Evolutionary conservation across 2,113 vertebrate species (phyloP), one percentile per base, ranked within the genome.

Genomic region (Zapornia atra): DNA sequence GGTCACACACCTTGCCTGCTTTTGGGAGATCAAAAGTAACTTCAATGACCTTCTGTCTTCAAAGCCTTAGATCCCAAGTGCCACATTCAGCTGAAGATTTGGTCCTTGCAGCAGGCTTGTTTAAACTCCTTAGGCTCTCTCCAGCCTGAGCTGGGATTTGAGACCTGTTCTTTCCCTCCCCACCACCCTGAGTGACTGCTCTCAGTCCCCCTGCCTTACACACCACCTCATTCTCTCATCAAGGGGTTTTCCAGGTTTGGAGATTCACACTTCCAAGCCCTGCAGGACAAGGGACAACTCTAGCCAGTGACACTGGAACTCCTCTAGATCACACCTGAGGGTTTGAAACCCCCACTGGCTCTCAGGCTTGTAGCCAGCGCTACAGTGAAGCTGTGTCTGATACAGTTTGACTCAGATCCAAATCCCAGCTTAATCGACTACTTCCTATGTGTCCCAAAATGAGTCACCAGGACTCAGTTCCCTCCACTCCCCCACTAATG

Each of bases 131-230:
- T 10, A n/a, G 63, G 40, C 18, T 59, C 1, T 3, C 64, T 31
- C 68, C 76, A 70, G 68, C 59, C 88, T 63, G 69, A 92, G 86
- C 44, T 81, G 82, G 86, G 83, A 72, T 77, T 88, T 77, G 50
- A 53, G 64, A 64, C 25, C 78, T 71, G 78, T 61, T 69, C 56
- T 38, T 53, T 68, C 28, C 75, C n/a, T 34, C 24, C 24, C 16
- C 63, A 13, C 36, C 7, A 33, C 46, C 36, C 34, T 3, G 8
- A 11, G 4, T 2, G 11, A 48, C 36, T 9, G 17, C 51, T 24
- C 60, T 75, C 68, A 9, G 51, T 15, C 31, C 10, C 21, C 51
- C 76, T 66, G 57, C 75, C 75, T 53, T 33, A 56, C 0, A 57
- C 51, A 6, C 31, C 5, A n/a, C 54, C 0, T 64, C 5, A 15